Conservation (phyloP, 2,888 invertebrate genomes). For the Brachylomia viminalis region DNA sequence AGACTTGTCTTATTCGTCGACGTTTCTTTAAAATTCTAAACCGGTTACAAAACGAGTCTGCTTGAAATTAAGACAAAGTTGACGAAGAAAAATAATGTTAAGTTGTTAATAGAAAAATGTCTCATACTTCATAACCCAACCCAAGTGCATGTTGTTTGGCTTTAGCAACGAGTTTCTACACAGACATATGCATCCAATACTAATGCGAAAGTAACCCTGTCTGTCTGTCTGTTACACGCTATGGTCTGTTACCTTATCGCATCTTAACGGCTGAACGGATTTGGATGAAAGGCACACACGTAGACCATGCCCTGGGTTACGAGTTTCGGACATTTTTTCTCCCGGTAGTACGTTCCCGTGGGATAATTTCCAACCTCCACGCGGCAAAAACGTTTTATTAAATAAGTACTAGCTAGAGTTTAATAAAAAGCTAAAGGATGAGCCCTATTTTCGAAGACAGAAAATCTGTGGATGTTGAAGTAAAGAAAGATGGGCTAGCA, state of each 20-base stretch:
- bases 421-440: background rate
- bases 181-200: background rate
- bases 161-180: background rate
- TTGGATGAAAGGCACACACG: background rate
- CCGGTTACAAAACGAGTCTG: conserved; percentile 26
- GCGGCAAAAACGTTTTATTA: too few relatives aligned
- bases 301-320: background rate
- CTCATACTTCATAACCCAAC: too few relatives aligned
- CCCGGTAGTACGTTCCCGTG: background rate
- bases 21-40: conserved; percentile 21
- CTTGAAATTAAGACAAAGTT: conserved; percentile 27
- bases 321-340: background rate
- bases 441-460: background rate
- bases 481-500: background rate
- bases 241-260: background rate
- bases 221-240: too few relatives aligned
- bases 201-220: background rate
- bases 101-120: conserved; percentile 29
- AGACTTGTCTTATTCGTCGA: conserved; percentile 19
- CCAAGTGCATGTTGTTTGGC: conserved; percentile 6
- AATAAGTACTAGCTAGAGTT: too few relatives aligned
- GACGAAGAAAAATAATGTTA: conserved; percentile 13
- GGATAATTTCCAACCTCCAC: background rate
- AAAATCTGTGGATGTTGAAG: background rate
- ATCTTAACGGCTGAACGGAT: background rate